Percentiles rank a stretch among this genome's conserved stretches.
phyloP scores from a whole-genome alignment of 1,140 invertebrate species.

The Amphibalanus amphitrite region DNA sequence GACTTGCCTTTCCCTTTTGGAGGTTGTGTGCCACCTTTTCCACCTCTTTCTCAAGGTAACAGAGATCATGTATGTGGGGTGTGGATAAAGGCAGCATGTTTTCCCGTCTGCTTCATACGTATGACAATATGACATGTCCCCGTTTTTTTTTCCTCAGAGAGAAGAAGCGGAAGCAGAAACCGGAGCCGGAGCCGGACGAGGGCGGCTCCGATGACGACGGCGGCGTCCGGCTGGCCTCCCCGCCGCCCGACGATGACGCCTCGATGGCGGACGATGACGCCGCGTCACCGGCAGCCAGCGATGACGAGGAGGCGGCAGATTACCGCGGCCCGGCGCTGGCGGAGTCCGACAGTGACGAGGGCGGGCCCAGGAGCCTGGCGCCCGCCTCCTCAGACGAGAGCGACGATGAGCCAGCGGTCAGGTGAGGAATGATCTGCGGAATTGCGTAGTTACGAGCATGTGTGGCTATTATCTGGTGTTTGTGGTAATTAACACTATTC shows the following conservation, averaged over 20 bases:
- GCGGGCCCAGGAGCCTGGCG: background rate
- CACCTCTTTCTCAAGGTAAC: background rate
- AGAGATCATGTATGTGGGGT: too few species aligned
- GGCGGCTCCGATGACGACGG: background rate
- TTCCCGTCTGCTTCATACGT: too few species aligned
- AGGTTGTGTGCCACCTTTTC: background rate
- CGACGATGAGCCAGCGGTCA: background rate
- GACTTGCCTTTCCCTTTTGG: background rate
- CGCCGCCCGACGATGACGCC: too few species aligned
- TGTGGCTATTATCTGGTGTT: too few species aligned
- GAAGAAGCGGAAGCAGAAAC: background rate
- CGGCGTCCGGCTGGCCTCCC: background rate
- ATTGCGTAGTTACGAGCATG: background rate
- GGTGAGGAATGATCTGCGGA: background rate
- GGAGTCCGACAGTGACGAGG: background rate
- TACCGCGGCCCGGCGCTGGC: too few species aligned
- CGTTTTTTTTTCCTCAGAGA: background rate
- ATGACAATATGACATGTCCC: too few species aligned
- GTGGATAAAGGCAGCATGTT: too few species aligned
- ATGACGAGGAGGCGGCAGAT: too few species aligned
- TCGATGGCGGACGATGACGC: too few species aligned
- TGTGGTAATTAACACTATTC: too few species aligned
- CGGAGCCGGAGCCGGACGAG: background rate
- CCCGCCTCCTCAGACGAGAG: background rate
- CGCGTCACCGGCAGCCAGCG: too few species aligned